Conservation (phyloP, 2,888 invertebrate genomes). For the Drosophila testacea region DNA sequence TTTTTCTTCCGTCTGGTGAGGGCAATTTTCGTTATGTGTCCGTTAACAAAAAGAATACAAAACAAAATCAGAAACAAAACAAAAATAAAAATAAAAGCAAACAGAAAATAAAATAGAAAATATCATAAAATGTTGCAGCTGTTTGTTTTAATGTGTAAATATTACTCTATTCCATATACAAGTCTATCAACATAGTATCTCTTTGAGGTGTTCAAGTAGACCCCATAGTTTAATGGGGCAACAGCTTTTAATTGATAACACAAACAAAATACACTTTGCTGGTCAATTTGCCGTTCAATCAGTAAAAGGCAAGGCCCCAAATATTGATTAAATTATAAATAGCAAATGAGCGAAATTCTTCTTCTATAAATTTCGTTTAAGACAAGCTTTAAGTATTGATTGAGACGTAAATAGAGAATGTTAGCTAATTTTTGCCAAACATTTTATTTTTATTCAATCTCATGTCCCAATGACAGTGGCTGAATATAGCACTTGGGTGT, state of each 20-base stretch:
- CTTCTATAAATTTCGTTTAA: constrained; percentile 8
- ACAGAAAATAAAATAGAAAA: constrained; percentile 8
- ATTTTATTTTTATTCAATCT: constrained; percentile 3
- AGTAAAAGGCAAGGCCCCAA: constrained; percentile 1
- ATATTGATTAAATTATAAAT: constrained; percentile 40
- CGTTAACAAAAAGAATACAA: constrained; percentile 13
- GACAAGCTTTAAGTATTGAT: constrained; percentile 8
- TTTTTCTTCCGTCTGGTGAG: not conserved
- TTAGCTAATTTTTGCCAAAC: not conserved
- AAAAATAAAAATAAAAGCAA: not conserved
- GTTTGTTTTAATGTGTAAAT: constrained; percentile 29
- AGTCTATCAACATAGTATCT: not conserved
- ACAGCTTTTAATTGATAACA: constrained; percentile 11
- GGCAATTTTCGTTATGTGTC: constrained; percentile 17
- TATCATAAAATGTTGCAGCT: constrained; percentile 22
- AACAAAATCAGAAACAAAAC: not conserved
- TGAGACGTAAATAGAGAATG: not conserved
- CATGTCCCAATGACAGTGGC: not conserved
- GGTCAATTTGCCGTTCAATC: constrained; percentile 11
- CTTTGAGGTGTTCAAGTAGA: constrained; percentile 11
- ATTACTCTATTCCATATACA: constrained; percentile 14
- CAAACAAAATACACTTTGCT: constrained; percentile 3
- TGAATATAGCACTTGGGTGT: not conserved
- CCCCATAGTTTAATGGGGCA: constrained; percentile 3
- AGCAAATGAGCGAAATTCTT: constrained; percentile 17